Evolutionary conservation across 2,113 vertebrate species (phyloP).

Genomic region (Chloropsis cyanopogon): DNA sequence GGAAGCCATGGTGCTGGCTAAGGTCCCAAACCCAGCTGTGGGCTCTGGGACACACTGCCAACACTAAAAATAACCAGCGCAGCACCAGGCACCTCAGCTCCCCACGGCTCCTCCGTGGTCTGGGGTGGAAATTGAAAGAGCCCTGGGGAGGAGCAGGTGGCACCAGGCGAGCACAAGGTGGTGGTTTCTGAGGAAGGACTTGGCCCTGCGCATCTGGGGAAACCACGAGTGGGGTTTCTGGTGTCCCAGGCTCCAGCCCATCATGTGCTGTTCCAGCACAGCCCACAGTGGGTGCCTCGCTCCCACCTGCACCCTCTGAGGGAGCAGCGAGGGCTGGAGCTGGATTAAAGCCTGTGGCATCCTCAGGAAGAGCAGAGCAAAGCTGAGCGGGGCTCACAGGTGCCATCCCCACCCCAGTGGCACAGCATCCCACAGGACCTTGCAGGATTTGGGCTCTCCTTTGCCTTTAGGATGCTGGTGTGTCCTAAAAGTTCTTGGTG

Average conservation of each 20-base stretch:
- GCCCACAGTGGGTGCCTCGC: rapidly evolving
- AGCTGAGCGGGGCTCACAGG: rapidly evolving
- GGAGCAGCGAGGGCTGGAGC: background rate
- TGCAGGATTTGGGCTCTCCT: background rate
- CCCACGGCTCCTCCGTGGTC: background rate
- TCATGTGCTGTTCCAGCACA: background rate
- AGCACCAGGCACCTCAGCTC: background rate
- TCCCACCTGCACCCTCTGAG: background rate
- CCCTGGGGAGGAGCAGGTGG: background rate
- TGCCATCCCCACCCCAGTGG: rapidly evolving
- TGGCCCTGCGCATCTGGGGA: slow-evolving; percentile 1
- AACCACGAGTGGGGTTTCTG: background rate
- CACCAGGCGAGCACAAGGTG: background rate
- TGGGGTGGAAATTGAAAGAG: slow-evolving; percentile 38
- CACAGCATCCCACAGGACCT: rapidly evolving
- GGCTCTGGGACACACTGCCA: background rate
- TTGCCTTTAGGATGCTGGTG: too few relatives aligned
- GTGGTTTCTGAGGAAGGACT: slow-evolving; percentile 44
- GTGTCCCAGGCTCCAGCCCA: background rate
- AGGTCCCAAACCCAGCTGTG: rapidly evolving
- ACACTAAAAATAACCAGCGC: background rate
- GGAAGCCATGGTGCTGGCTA: rapidly evolving
- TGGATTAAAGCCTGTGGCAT: rapidly evolving
- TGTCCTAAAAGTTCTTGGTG: background rate
- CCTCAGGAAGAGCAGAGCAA: background rate